Evolutionary conservation across 1,140 invertebrate species (phyloP), one percentile per base, ranked within the genome.

Genomic region (Drosophila equinoxialis): DNA sequence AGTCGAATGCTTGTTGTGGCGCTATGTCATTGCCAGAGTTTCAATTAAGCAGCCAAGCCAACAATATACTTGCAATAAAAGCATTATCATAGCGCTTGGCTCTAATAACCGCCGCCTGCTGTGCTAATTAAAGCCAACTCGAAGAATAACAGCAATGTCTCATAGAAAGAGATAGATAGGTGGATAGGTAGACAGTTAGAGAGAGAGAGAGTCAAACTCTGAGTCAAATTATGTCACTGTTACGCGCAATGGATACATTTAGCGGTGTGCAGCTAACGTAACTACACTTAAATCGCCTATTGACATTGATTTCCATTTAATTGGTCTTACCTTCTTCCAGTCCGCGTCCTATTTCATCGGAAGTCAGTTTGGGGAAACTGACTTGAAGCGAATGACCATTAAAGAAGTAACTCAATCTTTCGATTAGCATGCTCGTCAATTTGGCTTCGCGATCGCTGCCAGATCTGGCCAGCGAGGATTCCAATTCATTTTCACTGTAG

Each of bases 311-410:
- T n/a, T 39, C 20, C 39, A 17, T 55, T 20, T 59, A 30, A 73
- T 61, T 51, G 17, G 11, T 48, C 91, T 93, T 92, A 96, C 95
- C 96, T 94, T 97, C 96, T 92, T 96, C 96, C 26, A 96, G 91
- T 7, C 94, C 94, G 26, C 94, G 93, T 71, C 95, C 94, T 1
- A 96, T 91, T 63, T 96, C 95, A n/a, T 94, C 92, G 1, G 95
- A 93, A 1, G 93, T 93, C 6, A 96, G 93, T 89, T 96, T 95
- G 0, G 96, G 96, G 64, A 97, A 92, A 20, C 94, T 94, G 45
- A 97, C 93, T 82, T 96, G 95, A n/a, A 97, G 86, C 30, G 95
- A 95, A 79, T 96, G 95, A 0, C 95, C 94, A 71, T 95, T 96
- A 80, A 96, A 94, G 73, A 97, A 94, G 60, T 94, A 92, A 3